A percentile compares a stretch with the other conserved stretches of the same genome.
These are phyloP conservation scores for Heliconius erato DNA, from an alignment of 2,888 invertebrate species.

Conservation along the genomic window DNA sequence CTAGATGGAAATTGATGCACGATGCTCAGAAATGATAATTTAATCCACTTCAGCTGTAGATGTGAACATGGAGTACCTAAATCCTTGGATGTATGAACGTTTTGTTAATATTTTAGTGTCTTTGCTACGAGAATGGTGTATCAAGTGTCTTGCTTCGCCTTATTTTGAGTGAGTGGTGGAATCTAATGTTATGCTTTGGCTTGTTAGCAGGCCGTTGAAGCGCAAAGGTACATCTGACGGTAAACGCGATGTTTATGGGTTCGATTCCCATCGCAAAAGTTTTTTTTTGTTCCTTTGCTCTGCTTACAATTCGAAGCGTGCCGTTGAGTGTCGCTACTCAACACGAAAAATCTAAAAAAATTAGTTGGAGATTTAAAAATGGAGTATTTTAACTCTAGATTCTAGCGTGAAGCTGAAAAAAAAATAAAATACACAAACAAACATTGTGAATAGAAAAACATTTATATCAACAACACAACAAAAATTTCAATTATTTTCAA, in stretches of 20 bases:
- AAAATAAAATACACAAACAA: no score
- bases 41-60: slow-evolving; percentile 9
- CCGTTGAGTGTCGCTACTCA: background rate
- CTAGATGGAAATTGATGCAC: slow-evolving; percentile 49
- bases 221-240: no score
- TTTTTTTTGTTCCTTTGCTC: background rate
- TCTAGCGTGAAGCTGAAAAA: no score
- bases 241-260: no score
- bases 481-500: background rate
- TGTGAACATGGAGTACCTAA: background rate
- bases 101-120: background rate
- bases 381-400: no score
- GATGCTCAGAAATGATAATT: slow-evolving; percentile 45
- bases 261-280: no score
- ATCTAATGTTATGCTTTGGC: no score
- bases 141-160: no score
- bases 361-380: background rate
- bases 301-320: background rate
- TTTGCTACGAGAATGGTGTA: background rate
- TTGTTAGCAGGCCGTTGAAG: no score
- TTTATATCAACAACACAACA: no score
- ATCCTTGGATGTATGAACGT: background rate
- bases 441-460: no score
- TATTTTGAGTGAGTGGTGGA: no score
- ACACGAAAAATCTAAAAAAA: background rate